Conservation (phyloP, 2,888 invertebrate genomes). For the Pseudococcus longispinus region DNA sequence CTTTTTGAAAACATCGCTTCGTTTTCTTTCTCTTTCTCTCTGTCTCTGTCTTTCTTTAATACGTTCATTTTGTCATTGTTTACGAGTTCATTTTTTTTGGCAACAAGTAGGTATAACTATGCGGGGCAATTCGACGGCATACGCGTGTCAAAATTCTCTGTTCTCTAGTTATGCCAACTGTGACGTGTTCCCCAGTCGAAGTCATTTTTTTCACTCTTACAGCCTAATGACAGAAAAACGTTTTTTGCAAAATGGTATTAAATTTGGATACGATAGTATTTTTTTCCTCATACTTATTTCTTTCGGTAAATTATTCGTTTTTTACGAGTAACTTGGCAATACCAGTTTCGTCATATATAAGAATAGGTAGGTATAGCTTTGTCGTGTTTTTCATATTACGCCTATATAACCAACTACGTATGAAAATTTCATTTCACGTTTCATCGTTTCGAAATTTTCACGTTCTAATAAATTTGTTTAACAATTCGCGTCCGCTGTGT, state of each 20-base stretch:
- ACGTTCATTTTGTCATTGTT: slow-evolving; percentile 14
- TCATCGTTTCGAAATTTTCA: slow-evolving; percentile 3
- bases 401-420: not conserved
- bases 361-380: not conserved
- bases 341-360: not conserved
- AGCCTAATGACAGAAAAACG: not conserved
- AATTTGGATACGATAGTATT: not conserved
- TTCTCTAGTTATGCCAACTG: not conserved
- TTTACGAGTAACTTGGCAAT: not conserved
- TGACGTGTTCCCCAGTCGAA: not conserved
- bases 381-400: not conserved
- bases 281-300: not conserved
- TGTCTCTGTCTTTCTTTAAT: not conserved
- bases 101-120: not conserved
- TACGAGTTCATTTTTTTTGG: not conserved
- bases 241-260: not conserved
- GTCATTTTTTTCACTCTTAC: not conserved
- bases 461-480: slow-evolving; percentile 10
- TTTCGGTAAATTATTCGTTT: not conserved
- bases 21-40: not conserved
- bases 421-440: slow-evolving; percentile 30
- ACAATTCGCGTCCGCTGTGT: not conserved
- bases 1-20: not conserved
- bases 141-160: not conserved
- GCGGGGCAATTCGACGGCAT: not conserved